These are phyloP conservation scores for Monarcha castaneiventris DNA, from an alignment of 2,113 vertebrate genomes.

Conservation along the genomic window DNA sequence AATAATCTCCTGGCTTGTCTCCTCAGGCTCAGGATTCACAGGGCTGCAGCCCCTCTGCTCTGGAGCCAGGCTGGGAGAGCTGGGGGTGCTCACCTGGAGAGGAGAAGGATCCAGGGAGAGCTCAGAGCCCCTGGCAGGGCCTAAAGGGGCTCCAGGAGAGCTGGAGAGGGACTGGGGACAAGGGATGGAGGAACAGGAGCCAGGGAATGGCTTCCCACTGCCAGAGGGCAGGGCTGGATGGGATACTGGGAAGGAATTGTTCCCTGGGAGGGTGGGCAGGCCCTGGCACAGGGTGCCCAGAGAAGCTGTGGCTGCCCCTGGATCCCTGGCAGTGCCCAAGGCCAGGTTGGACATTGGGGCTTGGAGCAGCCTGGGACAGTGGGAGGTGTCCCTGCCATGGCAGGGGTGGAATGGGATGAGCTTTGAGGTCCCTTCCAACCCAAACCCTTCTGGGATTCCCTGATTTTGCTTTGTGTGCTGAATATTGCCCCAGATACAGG, in stretches of 20 bases:
- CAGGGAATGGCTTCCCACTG: background rate
- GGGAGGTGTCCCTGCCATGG: background rate
- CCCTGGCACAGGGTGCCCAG: too few relatives aligned
- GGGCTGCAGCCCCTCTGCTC: background rate
- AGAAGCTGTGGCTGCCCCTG: too few relatives aligned
- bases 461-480: background rate
- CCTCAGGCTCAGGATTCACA: background rate
- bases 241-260: too few relatives aligned
- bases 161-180: background rate
- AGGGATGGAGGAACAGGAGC: background rate
- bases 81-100: background rate
- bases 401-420: fast-evolving
- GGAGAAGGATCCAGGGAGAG: fast-evolving
- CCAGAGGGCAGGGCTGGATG: fast-evolving
- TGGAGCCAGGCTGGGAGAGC: background rate
- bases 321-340: too few relatives aligned
- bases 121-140: background rate
- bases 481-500: background rate
- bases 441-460: background rate
- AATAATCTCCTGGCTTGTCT: background rate
- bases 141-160: background rate
- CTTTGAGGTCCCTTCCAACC: background rate
- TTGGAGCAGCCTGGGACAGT: too few relatives aligned
- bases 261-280: too few relatives aligned
- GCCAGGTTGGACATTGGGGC: too few relatives aligned